Conservation (phyloP, 1,140 invertebrate species). For the Solenopsis invicta region DNA sequence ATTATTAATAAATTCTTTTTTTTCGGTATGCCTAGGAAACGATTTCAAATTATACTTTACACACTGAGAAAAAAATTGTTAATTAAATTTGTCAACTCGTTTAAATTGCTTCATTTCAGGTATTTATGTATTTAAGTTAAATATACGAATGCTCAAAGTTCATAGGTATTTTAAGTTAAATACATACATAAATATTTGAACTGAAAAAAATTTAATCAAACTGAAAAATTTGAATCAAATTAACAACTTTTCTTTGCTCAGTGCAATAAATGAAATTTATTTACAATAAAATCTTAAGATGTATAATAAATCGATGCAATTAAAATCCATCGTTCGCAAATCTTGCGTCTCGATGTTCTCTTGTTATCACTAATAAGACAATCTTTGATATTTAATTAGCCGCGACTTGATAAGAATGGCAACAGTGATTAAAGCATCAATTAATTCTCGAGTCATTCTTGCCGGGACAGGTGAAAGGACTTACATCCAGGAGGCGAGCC, state of each 20-base stretch:
- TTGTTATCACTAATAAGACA: background rate
- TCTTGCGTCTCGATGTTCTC: background rate
- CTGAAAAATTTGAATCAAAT: too few species aligned
- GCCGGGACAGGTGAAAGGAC: constrained; percentile 81
- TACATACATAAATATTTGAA: too few species aligned
- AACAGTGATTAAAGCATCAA: background rate
- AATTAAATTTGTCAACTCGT: too few species aligned
- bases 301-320: background rate
- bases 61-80: background rate
- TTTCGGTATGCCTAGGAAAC: background rate
- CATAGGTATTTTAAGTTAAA: too few species aligned
- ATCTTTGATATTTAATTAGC: background rate
- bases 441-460: background rate
- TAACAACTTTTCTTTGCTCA: too few species aligned
- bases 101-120: too few species aligned
- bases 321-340: background rate
- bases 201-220: too few species aligned
- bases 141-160: too few species aligned
- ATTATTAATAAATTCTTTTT: too few species aligned
- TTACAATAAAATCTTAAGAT: too few species aligned
- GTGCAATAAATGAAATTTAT: too few species aligned
- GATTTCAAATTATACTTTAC: background rate
- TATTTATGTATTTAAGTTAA: too few species aligned
- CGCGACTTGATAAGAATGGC: background rate
- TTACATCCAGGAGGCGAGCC: constrained; percentile 94